Evolutionary conservation across 2,888 invertebrate genomes (phyloP), one percentile per base, ranked within the genome.

Genomic region (Drosophila rubida): DNA sequence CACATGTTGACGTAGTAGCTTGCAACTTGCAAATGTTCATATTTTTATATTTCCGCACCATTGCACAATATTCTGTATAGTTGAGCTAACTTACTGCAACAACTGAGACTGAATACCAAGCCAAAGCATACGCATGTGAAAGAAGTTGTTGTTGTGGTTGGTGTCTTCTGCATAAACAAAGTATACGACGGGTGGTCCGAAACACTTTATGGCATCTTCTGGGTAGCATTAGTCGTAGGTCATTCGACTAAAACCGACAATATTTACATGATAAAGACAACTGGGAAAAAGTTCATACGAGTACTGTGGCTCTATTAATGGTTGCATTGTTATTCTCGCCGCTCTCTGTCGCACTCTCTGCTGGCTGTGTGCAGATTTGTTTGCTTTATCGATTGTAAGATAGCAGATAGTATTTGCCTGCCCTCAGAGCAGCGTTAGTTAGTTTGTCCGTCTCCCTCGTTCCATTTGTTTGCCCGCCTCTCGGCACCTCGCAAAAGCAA

Each of bases 371-470:
- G 48, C 58, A 63, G 63, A 70, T 66, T 68, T 80, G 71, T 88
- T 83, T 80, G 63, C 71, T 77, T 66, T 62, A 77, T 86, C 87
- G 87, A 86, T 88, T 86, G 75, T 71, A 30, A 39, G 48, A 62
- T 54, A 64, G 50, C 60, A 46, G 25, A 4, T 55, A 70, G 14
- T 60, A 61, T 61, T 73, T 71, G 60, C 42, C 49, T 64, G 62
- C 27, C 66, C 66, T 64, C 48, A 37, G 41, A 37, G 46, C 49
- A 46, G 61, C 64, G 35, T 39, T 55, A 13, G 57, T 62, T 42
- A 23, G 57, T 62, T 30, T 57, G 50, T 53, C 57, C n/a, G 41
- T 48, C 23, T 19, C 19, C 19, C 19, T 19, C 37, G 30, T 27
- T 14, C 58, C 42, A 35, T 57, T 62, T 51, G 53, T 25, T 42